These are phyloP conservation scores for Danionella cerebrum DNA, from an alignment of 2,113 vertebrate species.

Conservation along the genomic window DNA sequence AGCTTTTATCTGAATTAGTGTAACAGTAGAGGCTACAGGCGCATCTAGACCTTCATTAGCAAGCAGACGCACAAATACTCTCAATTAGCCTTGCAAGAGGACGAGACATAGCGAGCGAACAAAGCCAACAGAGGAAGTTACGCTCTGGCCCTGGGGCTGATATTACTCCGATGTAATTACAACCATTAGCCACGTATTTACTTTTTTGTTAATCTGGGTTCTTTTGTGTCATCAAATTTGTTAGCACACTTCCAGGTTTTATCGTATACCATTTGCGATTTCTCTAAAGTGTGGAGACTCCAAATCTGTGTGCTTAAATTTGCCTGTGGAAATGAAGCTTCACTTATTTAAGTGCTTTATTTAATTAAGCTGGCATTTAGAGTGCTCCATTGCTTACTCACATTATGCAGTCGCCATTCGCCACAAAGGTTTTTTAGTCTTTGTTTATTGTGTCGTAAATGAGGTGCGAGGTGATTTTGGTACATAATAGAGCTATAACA, in stretches of 20 bases:
- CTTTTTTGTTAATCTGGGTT: slow-evolving; percentile 6
- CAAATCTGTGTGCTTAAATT: background rate
- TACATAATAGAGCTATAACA: background rate
- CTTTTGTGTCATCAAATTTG: slow-evolving; percentile 1
- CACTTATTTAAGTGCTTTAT: slow-evolving; percentile 17
- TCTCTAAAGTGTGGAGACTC: background rate
- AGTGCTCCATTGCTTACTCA: slow-evolving; percentile 29
- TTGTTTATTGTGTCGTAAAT: slow-evolving; percentile 22
- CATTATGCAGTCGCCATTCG: slow-evolving; percentile 58
- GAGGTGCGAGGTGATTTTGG: background rate
- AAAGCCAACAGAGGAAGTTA: background rate
- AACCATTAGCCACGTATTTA: slow-evolving; percentile 11
- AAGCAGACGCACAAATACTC: slow-evolving; percentile 48
- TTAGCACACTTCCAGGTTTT: background rate
- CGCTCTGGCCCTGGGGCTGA: background rate
- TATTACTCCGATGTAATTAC: background rate
- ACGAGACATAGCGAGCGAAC: background rate
- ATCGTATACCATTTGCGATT: background rate
- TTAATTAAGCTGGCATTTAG: slow-evolving; percentile 18
- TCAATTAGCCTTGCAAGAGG: slow-evolving; percentile 66
- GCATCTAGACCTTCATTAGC: slow-evolving; percentile 40
- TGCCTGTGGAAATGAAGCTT: slow-evolving; percentile 5
- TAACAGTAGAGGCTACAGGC: slow-evolving; percentile 35
- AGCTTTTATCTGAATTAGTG: slow-evolving; percentile 54
- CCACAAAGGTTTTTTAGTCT: slow-evolving; percentile 59